Evolutionary conservation across 2,113 vertebrate species (phyloP), one percentile per base, ranked within the genome.

Genomic region (Uropsilus gracilis): DNA sequence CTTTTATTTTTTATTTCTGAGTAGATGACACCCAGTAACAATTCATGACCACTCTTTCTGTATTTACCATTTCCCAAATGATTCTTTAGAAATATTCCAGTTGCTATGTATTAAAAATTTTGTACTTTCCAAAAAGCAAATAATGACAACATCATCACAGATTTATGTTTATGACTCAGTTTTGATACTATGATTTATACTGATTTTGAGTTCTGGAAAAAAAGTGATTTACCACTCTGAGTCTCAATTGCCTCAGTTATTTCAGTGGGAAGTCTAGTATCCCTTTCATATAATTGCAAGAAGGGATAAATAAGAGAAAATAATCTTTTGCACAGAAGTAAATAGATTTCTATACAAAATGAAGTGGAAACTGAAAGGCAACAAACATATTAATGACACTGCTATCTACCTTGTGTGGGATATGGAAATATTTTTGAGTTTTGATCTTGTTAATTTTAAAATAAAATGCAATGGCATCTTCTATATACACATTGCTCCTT

Each of bases 1-100:
- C 13, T 96, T 83, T 76, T 66, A 28, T 77, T 91, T 91, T 90
- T 68, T 39, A 82, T 86, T 85, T 95, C 83, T 76, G 63, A 64
- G 32, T 55, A 39, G 46, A 53, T 90, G 46, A 95, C 55, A 81
- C 8, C 9, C 26, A 69, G 12, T 71, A 72, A 10, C 17, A 53
- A 2, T 59, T 68, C 69, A 34, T 69, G 22, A 59, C 5, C 3
- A n/a, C 8, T 48, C 22, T 20, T 89, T 95, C 59, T 64, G 11
- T 16, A 68, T 7, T 68, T 64, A 48, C 1, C 4, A 46, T 76
- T 92, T 10, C 50, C 24, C 16, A 76, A 81, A 85, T 1, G 59
- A 46, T 37, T 71, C 24, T 71, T 71, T 34, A 34, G 85, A 75
- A 66, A 20, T 26, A 2, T 0, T 12, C 9, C 42, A 4, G 42